Conservation (phyloP, 1,140 invertebrate species). For the Himalopsyche phryganea region DNA sequence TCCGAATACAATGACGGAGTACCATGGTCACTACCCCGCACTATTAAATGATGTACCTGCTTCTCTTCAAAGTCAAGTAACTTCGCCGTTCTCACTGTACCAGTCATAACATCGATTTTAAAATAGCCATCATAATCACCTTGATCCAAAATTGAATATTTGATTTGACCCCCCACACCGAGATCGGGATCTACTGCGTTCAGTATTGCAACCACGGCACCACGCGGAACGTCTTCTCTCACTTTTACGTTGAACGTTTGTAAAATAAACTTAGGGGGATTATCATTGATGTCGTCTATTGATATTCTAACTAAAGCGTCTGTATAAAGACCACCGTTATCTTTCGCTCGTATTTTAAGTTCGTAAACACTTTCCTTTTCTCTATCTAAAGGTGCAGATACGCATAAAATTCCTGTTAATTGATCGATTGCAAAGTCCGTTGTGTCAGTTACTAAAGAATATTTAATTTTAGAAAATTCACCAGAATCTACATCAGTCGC, state of each 20-base stretch:
- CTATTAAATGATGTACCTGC: constrained; percentile 76
- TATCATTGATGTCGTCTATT: constrained; percentile 84
- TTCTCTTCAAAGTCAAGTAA: constrained; percentile 76
- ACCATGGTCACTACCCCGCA: constrained; percentile 70
- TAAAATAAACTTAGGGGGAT: constrained; percentile 71
- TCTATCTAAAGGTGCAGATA: constrained; percentile 68
- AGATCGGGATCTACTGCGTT: constrained; percentile 79
- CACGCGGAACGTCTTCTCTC: constrained; percentile 81
- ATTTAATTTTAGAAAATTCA: constrained; percentile 71
- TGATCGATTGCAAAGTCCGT: constrained; percentile 75
- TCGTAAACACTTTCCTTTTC: constrained; percentile 76
- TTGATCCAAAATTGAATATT: constrained; percentile 64
- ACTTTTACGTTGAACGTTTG: constrained; percentile 71
- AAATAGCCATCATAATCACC: constrained; percentile 55
- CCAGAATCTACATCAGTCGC: constrained; percentile 78
- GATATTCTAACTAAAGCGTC: constrained; percentile 69
- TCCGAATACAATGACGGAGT: constrained; percentile 63
- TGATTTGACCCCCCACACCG: constrained; percentile 67
- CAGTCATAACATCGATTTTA: constrained; percentile 71
- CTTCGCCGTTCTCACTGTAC: constrained; percentile 68
- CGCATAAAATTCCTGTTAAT: constrained; percentile 66
- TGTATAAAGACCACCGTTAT: constrained; percentile 63
- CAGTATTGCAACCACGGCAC: constrained; percentile 73
- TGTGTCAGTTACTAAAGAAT: constrained; percentile 71
- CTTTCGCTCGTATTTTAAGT: constrained; percentile 71